Percentiles rank a stretch among this genome's conserved stretches.
Evolutionary conservation across 92 coral and sea anemone species (phyloP).

Genomic region (Hydrozoanthus gracilis): DNA sequence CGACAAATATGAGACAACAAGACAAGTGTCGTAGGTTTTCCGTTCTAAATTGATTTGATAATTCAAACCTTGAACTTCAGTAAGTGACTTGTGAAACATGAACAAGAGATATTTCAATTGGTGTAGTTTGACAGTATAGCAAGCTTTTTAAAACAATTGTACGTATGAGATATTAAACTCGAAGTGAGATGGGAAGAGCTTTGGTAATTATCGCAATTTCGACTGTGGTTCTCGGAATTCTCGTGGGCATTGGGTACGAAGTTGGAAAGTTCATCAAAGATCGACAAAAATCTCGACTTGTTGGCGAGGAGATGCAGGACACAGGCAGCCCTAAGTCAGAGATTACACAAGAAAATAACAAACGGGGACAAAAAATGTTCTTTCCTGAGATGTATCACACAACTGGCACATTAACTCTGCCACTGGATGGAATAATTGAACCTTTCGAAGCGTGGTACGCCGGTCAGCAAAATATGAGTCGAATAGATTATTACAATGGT

Average conservation of each 20-base stretch:
- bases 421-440: constrained; percentile 91
- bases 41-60: neutral
- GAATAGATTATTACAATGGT: constrained; percentile 96
- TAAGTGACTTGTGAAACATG: neutral
- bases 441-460: constrained; percentile 97
- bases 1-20: neutral
- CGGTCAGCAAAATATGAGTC: constrained; percentile 79
- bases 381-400: constrained; percentile 85
- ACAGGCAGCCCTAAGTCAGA: constrained; percentile 23
- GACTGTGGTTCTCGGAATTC: constrained; percentile 8
- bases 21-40: neutral
- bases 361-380: constrained; percentile 12
- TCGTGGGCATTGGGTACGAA: constrained; percentile 34
- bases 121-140: neutral
- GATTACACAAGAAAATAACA: constrained; percentile 4
- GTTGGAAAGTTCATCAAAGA: constrained; percentile 4
- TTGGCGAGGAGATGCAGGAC: neutral
- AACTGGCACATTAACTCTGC: constrained; percentile 86
- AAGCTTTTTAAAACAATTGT: neutral
- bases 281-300: neutral
- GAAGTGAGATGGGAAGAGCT: neutral
- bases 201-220: neutral
- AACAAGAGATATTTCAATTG: neutral
- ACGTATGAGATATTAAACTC: neutral
- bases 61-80: neutral